Percentiles rank a stretch among this genome's conserved stretches.
These are phyloP conservation scores for Nebria ingens DNA, from an alignment of 1,140 invertebrate species.

Conservation along the genomic window DNA sequence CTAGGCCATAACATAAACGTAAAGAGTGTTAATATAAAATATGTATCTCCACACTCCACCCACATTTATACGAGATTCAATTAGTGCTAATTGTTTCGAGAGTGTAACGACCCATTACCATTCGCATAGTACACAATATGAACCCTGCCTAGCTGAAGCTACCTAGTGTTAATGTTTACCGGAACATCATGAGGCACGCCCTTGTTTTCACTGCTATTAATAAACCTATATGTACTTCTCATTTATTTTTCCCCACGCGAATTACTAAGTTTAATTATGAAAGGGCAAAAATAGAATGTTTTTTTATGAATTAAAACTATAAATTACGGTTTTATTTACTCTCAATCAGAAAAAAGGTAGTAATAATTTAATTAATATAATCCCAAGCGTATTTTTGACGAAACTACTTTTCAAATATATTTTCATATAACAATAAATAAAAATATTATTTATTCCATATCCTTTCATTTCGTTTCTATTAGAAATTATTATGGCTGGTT, in stretches of 20 bases:
- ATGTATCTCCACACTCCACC: background rate
- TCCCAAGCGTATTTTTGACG: too few species aligned
- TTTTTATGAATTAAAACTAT: background rate
- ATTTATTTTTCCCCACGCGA: background rate
- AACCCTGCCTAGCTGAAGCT: too few species aligned
- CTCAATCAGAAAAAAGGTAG: background rate
- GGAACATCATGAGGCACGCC: background rate
- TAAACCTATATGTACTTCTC: background rate
- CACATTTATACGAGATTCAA: background rate
- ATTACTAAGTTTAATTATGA: background rate
- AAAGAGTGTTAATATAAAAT: background rate
- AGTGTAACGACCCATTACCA: conserved; percentile 4
- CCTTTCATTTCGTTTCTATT: too few species aligned
- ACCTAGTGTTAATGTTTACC: too few species aligned
- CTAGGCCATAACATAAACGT: too few species aligned
- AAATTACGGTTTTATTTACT: background rate
- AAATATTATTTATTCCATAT: too few species aligned
- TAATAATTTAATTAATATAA: too few species aligned
- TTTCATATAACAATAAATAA: too few species aligned
- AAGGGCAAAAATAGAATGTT: background rate
- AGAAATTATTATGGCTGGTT: too few species aligned
- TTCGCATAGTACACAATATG: background rate
- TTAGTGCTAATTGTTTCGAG: conserved; percentile 2
- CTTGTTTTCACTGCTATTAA: background rate
- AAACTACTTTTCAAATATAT: too few species aligned